phyloP scores from a whole-genome alignment of 2,888 invertebrate species.

The Synergus laeviventris region DNA sequence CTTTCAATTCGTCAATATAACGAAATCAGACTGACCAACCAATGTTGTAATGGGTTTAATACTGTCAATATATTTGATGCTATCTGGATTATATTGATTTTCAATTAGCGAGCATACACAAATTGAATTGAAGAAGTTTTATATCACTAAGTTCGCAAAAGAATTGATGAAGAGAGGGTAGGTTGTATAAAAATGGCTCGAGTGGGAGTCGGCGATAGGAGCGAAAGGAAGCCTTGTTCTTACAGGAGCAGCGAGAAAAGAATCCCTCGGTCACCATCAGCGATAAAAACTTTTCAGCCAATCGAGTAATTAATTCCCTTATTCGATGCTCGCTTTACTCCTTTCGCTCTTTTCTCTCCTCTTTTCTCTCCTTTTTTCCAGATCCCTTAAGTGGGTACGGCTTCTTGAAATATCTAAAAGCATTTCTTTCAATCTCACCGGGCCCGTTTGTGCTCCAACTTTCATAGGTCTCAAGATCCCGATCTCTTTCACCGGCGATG shows the following conservation, averaged over 20 bases:
- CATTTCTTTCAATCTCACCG: conserved; percentile 58
- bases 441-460: conserved; percentile 45
- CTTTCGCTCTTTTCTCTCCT: conserved; percentile 20
- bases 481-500: not conserved
- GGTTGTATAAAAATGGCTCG: conserved; percentile 28
- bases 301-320: conserved; percentile 40
- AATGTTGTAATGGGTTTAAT: not conserved
- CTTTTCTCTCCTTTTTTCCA: conserved; percentile 9
- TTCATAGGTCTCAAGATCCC: conserved; percentile 15
- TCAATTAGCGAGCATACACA: conserved; percentile 14
- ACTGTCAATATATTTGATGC: not conserved
- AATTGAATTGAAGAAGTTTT: conserved; percentile 17
- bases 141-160: not conserved
- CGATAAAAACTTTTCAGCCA: conserved; percentile 36
- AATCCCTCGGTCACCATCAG: conserved; percentile 34
- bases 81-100: not conserved
- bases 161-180: not conserved
- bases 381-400: conserved; percentile 46
- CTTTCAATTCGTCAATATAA: conserved; percentile 33
- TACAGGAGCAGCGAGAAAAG: conserved; percentile 21
- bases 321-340: conserved; percentile 33
- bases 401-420: conserved; percentile 65
- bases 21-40: not conserved
- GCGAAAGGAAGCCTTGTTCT: conserved; percentile 25
- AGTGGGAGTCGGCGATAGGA: conserved; percentile 22